Evolutionary conservation across 2,888 invertebrate genomes (phyloP).

Genomic region (Seladonia tumulorum): DNA sequence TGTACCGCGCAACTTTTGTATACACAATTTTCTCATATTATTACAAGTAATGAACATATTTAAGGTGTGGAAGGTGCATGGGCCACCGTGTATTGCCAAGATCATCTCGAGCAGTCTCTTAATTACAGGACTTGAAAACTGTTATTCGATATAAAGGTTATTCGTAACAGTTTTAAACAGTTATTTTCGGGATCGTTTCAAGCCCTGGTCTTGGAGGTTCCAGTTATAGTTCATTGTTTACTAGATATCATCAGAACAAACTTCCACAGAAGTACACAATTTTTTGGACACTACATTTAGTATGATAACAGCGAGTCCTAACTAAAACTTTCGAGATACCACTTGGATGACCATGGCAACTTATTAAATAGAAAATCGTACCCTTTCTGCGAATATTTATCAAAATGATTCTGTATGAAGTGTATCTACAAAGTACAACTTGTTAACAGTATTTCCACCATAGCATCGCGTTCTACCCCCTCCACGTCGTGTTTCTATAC

Average conservation of each 20-base stretch:
- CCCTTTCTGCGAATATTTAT: background rate
- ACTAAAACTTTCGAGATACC: background rate
- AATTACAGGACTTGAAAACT: background rate
- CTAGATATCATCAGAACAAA: background rate
- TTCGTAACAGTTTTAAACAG: background rate
- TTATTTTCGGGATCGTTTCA: background rate
- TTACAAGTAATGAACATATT: too few relatives aligned
- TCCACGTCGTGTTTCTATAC: background rate
- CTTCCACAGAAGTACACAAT: background rate
- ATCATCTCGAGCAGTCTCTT: background rate
- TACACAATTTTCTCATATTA: too few relatives aligned
- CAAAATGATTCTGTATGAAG: background rate
- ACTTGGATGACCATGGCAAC: background rate
- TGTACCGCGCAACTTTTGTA: too few relatives aligned
- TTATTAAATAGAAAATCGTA: background rate
- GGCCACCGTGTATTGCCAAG: background rate
- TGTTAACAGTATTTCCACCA: background rate
- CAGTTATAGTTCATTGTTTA: background rate
- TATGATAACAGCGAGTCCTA: background rate
- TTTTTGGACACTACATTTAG: background rate
- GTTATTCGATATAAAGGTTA: background rate
- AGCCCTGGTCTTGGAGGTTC: background rate
- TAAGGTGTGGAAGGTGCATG: too few relatives aligned
- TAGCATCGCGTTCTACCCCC: background rate
- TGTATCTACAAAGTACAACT: slow-evolving; percentile 3